These are phyloP conservation scores for Selenia dentaria DNA, from an alignment of 2,888 invertebrate species.

Conservation along the genomic window DNA sequence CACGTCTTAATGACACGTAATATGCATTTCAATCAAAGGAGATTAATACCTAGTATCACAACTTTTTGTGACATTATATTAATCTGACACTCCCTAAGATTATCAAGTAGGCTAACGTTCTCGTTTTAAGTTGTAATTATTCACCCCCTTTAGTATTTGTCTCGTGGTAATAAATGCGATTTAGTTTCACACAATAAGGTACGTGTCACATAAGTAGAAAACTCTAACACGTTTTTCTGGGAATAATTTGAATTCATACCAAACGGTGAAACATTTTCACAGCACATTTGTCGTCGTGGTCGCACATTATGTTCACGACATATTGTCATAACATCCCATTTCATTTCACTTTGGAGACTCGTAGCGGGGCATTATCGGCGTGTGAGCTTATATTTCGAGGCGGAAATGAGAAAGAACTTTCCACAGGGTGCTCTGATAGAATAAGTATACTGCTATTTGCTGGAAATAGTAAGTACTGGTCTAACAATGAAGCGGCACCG, in stretches of 20 bases:
- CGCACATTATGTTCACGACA: slow-evolving; percentile 59
- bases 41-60: slow-evolving; percentile 39
- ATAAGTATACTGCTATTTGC: slow-evolving; percentile 77
- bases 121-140: slow-evolving; percentile 38
- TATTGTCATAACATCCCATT: slow-evolving; percentile 79
- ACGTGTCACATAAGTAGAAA: slow-evolving; percentile 29
- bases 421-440: slow-evolving; percentile 67
- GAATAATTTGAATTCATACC: slow-evolving; percentile 47
- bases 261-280: slow-evolving; percentile 47
- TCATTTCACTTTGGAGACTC: slow-evolving; percentile 73
- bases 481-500: slow-evolving; percentile 62
- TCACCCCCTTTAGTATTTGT: slow-evolving; percentile 17
- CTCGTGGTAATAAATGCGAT: slow-evolving; percentile 20
- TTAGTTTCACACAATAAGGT: slow-evolving; percentile 27
- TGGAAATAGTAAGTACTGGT: slow-evolving; percentile 44
- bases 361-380: slow-evolving; percentile 64
- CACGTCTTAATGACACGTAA: slow-evolving; percentile 55
- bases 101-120: slow-evolving; percentile 57
- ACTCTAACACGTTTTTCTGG: slow-evolving; percentile 35
- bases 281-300: slow-evolving; percentile 51
- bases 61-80: slow-evolving; percentile 49
- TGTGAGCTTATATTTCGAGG: slow-evolving; percentile 69
- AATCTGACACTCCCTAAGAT: slow-evolving; percentile 51
- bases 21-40: slow-evolving; percentile 49
- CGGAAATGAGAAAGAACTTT: slow-evolving; percentile 80